These are phyloP conservation scores for Pelmatolapia mariae DNA, from an alignment of 2,113 vertebrate genomes.

Conservation along the genomic window DNA sequence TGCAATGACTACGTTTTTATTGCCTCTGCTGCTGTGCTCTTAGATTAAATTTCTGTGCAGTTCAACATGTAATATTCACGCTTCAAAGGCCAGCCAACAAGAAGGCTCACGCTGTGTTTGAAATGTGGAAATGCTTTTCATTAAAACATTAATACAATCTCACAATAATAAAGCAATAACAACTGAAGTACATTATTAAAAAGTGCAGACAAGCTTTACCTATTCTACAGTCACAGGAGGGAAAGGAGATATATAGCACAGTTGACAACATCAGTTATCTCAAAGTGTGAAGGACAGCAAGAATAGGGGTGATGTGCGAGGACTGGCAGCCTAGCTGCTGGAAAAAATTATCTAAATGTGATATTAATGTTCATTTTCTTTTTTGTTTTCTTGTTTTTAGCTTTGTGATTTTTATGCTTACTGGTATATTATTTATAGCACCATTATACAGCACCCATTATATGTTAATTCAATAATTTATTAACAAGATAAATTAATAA, in stretches of 20 bases:
- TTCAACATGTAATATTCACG: background rate
- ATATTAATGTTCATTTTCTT: background rate
- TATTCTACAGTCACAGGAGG: background rate
- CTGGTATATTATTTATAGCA: background rate
- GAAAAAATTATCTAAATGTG: background rate
- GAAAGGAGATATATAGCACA: background rate
- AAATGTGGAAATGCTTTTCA: background rate
- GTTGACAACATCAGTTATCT: background rate
- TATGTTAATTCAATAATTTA: background rate
- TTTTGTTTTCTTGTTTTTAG: background rate
- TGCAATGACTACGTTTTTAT: background rate
- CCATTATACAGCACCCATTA: background rate
- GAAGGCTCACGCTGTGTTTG: background rate
- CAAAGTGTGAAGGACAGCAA: background rate
- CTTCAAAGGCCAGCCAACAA: background rate
- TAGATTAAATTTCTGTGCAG: background rate
- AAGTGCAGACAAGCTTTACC: background rate
- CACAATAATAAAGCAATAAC: background rate
- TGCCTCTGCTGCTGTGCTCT: background rate
- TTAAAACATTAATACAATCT: background rate
- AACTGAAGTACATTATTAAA: background rate
- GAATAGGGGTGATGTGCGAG: background rate
- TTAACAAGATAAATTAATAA: background rate
- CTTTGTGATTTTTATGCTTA: background rate
- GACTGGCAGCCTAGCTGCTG: background rate